Conservation (phyloP, 2,113 vertebrate genomes). For the Callionymus lyra region DNA sequence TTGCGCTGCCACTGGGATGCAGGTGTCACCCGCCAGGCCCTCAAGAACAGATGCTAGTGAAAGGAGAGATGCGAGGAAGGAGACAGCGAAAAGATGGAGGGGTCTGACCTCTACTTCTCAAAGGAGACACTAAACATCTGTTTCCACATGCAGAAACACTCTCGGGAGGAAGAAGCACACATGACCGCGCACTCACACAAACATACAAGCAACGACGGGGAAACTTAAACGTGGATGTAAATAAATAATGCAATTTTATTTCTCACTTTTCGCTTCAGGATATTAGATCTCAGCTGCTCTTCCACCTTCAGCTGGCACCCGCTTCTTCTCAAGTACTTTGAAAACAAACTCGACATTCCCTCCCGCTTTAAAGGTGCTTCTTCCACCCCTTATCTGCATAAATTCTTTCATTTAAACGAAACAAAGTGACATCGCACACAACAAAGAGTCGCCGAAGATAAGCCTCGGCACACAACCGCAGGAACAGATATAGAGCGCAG, state of each 20-base stretch:
- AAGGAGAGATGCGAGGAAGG: constrained; percentile 30
- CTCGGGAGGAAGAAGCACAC: constrained; percentile 27
- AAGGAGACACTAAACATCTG: constrained; percentile 52
- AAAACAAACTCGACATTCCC: constrained; percentile 28
- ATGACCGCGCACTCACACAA: constrained; percentile 10
- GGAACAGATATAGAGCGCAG: too few relatives aligned
- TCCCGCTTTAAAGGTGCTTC: constrained; percentile 24
- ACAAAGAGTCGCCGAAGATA: too few relatives aligned
- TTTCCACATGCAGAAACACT: constrained; percentile 37
- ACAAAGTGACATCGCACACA: constrained; percentile 1
- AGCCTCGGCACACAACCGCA: too few relatives aligned
- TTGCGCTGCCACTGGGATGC: constrained; percentile 27
- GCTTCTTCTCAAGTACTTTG: constrained; percentile 32
- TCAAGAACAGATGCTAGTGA: constrained; percentile 45
- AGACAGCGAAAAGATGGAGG: constrained; percentile 17
- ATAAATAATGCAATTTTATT: constrained; percentile 3
- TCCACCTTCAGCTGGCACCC: constrained; percentile 25
- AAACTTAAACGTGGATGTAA: not conserved
- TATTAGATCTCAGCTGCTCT: constrained; percentile 2
- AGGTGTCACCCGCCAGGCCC: constrained; percentile 45
- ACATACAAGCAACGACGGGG: constrained; percentile 9
- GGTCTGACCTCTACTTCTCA: constrained; percentile 28
- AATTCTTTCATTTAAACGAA: constrained; percentile 21
- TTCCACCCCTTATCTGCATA: constrained; percentile 26
- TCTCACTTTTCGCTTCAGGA: constrained; percentile 1